A percentile compares a stretch with the other conserved stretches of the same genome.
phyloP scores from a whole-genome alignment of 2,888 invertebrate species.

The Cynaeus angustus region DNA sequence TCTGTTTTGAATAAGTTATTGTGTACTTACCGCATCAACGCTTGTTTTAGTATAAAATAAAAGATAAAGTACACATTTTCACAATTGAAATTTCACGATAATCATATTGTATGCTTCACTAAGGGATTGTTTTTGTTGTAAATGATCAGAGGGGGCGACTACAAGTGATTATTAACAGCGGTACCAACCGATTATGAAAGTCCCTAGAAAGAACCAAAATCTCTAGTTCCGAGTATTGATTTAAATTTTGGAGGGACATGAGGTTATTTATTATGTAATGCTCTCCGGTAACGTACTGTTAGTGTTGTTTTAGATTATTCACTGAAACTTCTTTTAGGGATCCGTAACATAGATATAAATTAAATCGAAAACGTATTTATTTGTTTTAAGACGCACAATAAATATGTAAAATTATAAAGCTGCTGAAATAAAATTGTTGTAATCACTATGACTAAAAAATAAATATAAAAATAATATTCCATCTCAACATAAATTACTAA shows the following conservation, averaged over 20 bases:
- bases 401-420: constrained; percentile 1
- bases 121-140: constrained; percentile 34
- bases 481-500: neutral
- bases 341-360: too few species aligned
- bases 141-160: constrained; percentile 10
- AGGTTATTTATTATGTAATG: too few species aligned
- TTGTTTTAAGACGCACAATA: neutral
- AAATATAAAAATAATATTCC: neutral
- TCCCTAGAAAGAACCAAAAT: neutral
- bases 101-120: neutral
- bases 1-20: too few species aligned
- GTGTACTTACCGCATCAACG: too few species aligned
- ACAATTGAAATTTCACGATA: constrained; percentile 18
- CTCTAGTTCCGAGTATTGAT: too few species aligned
- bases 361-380: too few species aligned
- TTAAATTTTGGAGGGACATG: too few species aligned
- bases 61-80: constrained; percentile 28
- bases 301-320: too few species aligned
- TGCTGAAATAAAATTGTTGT: neutral
- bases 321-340: too few species aligned
- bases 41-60: constrained; percentile 10
- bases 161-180: neutral
- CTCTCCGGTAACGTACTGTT: too few species aligned
- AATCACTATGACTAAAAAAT: neutral
- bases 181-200: neutral